Conservation (phyloP, 1,140 invertebrate genomes). For the Neoseiulus cucumeris region DNA sequence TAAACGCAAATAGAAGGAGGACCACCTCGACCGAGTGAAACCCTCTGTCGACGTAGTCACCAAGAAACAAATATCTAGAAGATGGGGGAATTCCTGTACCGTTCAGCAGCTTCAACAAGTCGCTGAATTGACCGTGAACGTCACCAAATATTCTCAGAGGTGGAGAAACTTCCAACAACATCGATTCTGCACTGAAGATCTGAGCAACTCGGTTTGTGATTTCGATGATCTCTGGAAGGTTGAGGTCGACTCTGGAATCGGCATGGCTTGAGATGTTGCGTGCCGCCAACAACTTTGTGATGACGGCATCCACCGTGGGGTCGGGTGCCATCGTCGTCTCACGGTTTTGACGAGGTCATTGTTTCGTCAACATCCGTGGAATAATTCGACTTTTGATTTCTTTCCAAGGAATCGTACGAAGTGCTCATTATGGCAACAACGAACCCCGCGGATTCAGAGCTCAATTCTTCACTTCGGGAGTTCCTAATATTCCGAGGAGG, state of each 20-base stretch:
- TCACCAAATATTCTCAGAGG: background rate
- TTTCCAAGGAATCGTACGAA: too few species aligned
- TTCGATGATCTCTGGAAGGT: background rate
- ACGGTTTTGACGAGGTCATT: too few species aligned
- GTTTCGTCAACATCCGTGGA: too few species aligned
- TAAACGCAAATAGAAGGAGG: conserved; percentile 12
- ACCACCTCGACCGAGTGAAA: conserved; percentile 9
- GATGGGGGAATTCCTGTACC: background rate
- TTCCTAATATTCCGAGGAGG: too few species aligned
- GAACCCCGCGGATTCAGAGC: too few species aligned
- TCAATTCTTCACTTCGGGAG: too few species aligned
- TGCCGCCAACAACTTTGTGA: background rate
- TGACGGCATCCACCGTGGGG: background rate
- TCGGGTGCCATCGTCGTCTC: background rate
- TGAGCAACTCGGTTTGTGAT: background rate
- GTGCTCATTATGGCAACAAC: too few species aligned
- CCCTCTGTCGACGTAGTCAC: conserved; percentile 13
- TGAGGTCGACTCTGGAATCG: background rate
- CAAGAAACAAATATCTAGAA: conserved; percentile 11
- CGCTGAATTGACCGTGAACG: background rate
- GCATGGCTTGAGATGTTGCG: background rate
- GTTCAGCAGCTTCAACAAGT: background rate
- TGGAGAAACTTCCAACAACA: background rate
- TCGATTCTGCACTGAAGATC: background rate
- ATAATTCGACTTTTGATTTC: too few species aligned